These are phyloP conservation scores for Maniola hyperantus DNA, from an alignment of 2,888 invertebrate genomes.

Conservation along the genomic window DNA sequence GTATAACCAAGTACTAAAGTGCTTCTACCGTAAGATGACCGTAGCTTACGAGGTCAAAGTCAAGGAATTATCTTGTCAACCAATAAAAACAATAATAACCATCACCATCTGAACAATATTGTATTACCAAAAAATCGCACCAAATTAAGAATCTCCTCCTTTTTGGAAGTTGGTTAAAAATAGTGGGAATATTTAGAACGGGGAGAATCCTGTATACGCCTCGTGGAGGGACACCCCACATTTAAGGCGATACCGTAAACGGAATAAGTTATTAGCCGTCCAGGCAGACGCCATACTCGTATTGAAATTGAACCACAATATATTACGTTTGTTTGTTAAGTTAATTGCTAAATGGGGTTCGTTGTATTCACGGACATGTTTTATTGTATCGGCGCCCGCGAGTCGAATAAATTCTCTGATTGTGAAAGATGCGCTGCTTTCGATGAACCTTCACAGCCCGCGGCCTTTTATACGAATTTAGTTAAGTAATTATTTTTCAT, in stretches of 20 bases:
- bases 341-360: conserved; percentile 81
- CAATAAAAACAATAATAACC: too few species aligned
- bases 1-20: too few species aligned
- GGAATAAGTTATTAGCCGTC: conserved; percentile 60
- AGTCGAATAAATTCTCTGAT: conserved; percentile 70
- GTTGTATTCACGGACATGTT: conserved; percentile 74
- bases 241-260: conserved; percentile 46
- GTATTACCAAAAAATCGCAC: too few species aligned
- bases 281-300: conserved; percentile 64
- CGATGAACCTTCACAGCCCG: conserved; percentile 45
- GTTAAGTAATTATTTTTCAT: conserved; percentile 32
- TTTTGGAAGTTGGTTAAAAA: background rate
- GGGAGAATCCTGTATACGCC: background rate
- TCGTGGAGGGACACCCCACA: conserved; percentile 14
- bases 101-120: too few species aligned
- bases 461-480: conserved; percentile 30
- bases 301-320: conserved; percentile 80
- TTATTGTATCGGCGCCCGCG: conserved; percentile 66
- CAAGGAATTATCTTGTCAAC: too few species aligned
- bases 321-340: conserved; percentile 83
- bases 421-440: conserved; percentile 74
- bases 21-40: too few species aligned
- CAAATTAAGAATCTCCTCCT: too few species aligned
- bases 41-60: too few species aligned
- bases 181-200: conserved; percentile 38